phyloP scores from a whole-genome alignment of 2,888 invertebrate species.

The Polymixis lichenea region DNA sequence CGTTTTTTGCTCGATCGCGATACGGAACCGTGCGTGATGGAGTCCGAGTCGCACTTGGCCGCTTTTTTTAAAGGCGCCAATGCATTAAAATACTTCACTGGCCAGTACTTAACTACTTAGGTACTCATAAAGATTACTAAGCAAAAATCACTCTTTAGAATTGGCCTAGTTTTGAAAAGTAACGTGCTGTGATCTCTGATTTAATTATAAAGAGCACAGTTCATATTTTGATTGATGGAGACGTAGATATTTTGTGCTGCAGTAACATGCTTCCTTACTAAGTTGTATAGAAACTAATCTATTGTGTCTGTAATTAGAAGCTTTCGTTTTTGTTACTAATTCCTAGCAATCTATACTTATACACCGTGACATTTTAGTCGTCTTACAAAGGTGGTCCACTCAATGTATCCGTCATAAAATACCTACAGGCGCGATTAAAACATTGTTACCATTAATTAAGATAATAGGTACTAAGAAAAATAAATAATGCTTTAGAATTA shows the following conservation, averaged over 20 bases:
- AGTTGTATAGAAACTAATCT: not conserved
- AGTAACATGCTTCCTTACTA: not conserved
- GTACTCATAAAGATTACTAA: not conserved
- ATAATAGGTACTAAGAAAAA: no score
- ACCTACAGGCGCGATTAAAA: no score
- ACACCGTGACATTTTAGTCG: no score
- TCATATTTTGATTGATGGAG: conserved; percentile 28
- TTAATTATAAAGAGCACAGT: conserved; percentile 28
- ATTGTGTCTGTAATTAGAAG: not conserved
- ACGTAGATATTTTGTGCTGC: not conserved
- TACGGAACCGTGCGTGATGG: no score
- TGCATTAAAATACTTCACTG: not conserved
- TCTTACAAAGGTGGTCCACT: no score
- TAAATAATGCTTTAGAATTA: no score
- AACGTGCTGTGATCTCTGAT: conserved; percentile 17
- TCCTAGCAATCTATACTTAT: no score
- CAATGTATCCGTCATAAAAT: no score
- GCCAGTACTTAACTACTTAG: not conserved
- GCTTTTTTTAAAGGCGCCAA: not conserved
- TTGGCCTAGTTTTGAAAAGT: conserved; percentile 11
- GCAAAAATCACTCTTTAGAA: not conserved
- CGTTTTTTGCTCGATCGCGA: no score
- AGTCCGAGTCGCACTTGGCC: not conserved
- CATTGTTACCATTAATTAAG: no score
- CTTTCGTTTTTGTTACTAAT: not conserved